Evolutionary conservation across 2,113 vertebrate genomes (phyloP).

Genomic region (Elachura formosa): DNA sequence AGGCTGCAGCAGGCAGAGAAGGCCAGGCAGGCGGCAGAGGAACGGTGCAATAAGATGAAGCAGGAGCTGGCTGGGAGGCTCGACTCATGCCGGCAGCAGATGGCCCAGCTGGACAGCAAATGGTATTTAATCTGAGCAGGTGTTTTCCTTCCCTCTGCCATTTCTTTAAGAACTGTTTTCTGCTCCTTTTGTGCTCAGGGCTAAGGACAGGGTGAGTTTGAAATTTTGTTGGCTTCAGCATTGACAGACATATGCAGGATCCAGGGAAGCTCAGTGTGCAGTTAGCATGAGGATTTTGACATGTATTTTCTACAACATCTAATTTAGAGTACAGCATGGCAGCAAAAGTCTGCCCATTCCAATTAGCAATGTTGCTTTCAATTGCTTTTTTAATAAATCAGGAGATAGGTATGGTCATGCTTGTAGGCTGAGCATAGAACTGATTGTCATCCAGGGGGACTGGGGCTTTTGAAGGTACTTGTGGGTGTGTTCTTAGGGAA

Average conservation of each 20-base stretch:
- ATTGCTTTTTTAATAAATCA: neutral
- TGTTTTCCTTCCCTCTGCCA: neutral
- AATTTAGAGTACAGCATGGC: neutral
- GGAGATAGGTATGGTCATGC: neutral
- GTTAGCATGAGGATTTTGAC: neutral
- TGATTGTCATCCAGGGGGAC: neutral
- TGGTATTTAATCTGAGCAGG: slow-evolving; percentile 67
- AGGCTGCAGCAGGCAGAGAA: slow-evolving; percentile 84
- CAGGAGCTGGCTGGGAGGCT: slow-evolving; percentile 79
- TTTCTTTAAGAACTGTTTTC: neutral
- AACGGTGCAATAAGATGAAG: slow-evolving; percentile 79
- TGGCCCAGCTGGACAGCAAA: slow-evolving; percentile 82
- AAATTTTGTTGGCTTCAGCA: neutral
- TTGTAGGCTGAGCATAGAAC: neutral
- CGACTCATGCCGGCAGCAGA: slow-evolving; percentile 76
- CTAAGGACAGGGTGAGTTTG: neutral
- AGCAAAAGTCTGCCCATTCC: neutral
- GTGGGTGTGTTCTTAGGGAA: neutral
- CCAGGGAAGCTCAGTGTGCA: neutral
- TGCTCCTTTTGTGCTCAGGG: neutral
- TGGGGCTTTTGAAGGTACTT: neutral
- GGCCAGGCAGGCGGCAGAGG: slow-evolving; percentile 74
- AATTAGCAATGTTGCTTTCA: neutral
- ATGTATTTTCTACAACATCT: neutral
- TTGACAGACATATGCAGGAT: neutral